Percentiles rank a stretch among this genome's conserved stretches.
Conservation (phyloP, 2,888 invertebrate species). For the Epicampocera succincta region DNA sequence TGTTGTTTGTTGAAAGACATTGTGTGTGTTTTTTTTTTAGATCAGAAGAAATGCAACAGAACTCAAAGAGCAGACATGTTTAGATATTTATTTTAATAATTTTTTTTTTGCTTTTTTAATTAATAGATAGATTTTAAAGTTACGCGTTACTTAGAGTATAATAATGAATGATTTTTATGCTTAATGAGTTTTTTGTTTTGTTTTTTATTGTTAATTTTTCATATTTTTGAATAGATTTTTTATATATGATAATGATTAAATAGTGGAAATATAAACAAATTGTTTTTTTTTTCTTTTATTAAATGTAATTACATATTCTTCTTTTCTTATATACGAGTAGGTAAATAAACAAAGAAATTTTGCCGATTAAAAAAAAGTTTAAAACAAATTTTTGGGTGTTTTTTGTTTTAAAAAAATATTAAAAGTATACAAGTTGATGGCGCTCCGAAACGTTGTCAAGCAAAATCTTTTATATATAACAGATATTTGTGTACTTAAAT, state of each 20-base stretch:
- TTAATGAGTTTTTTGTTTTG: constrained; percentile 18
- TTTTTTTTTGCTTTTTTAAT: constrained; percentile 25
- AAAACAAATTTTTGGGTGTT: no score
- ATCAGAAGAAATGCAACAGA: constrained; percentile 53
- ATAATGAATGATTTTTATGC: constrained; percentile 27
- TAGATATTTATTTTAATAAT: constrained; percentile 33
- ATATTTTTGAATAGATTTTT: constrained; percentile 21
- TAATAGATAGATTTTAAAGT: constrained; percentile 44
- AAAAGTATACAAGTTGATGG: no score
- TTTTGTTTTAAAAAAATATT: no score
- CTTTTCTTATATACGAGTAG: no score
- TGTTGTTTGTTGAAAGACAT: constrained; percentile 35
- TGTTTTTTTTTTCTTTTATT: no score
- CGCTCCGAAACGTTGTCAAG: no score
- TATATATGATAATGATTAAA: constrained; percentile 27
- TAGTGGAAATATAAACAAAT: constrained; percentile 49
- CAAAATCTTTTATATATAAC: no score
- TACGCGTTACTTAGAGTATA: constrained; percentile 22
- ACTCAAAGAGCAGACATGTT: constrained; percentile 19
- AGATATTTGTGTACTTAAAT: no score
- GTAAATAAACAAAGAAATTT: no score
- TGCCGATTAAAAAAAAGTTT: no score
- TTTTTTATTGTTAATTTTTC: constrained; percentile 18
- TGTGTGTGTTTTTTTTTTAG: constrained; percentile 30
- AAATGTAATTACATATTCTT: constrained; percentile 29